Evolutionary conservation across 2,888 invertebrate species (phyloP).

Genomic region (Actias luna): DNA sequence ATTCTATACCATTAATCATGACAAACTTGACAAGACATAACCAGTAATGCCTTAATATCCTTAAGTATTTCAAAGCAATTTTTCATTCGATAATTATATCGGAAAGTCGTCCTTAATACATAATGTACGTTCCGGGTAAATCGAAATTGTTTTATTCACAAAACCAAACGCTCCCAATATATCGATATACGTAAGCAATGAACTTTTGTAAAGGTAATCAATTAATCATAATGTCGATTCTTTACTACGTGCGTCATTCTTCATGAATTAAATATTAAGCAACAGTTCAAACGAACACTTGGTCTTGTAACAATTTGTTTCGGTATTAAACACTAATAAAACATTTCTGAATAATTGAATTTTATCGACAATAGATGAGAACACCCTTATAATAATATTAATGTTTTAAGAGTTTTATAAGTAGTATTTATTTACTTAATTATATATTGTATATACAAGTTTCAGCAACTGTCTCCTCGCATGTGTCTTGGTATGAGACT

Average conservation of each 20-base stretch:
- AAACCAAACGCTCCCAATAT: slow-evolving; percentile 1
- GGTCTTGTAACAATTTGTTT: background rate
- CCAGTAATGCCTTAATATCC: background rate
- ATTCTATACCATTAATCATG: background rate
- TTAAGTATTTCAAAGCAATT: background rate
- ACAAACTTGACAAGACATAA: background rate
- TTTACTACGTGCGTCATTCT: slow-evolving; percentile 17
- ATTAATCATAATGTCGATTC: slow-evolving; percentile 28
- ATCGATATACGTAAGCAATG: slow-evolving; percentile 27
- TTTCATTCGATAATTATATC: slow-evolving; percentile 8
- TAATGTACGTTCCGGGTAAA: slow-evolving; percentile 3
- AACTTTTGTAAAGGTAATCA: slow-evolving; percentile 30
- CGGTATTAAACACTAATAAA: background rate
- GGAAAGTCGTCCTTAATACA: slow-evolving; percentile 1
- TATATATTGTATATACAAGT: background rate
- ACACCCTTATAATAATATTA: background rate
- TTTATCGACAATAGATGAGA: background rate
- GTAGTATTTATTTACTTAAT: background rate
- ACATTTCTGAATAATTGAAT: background rate
- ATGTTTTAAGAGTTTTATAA: background rate
- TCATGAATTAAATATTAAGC: background rate
- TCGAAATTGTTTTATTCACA: slow-evolving; percentile 9
- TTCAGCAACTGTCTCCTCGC: background rate
- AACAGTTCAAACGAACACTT: background rate
- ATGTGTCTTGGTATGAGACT: background rate